Percentiles rank a stretch among this genome's conserved stretches.
Evolutionary conservation across 2,888 invertebrate genomes (phyloP).

Genomic region (Linnaemya tessellans): DNA sequence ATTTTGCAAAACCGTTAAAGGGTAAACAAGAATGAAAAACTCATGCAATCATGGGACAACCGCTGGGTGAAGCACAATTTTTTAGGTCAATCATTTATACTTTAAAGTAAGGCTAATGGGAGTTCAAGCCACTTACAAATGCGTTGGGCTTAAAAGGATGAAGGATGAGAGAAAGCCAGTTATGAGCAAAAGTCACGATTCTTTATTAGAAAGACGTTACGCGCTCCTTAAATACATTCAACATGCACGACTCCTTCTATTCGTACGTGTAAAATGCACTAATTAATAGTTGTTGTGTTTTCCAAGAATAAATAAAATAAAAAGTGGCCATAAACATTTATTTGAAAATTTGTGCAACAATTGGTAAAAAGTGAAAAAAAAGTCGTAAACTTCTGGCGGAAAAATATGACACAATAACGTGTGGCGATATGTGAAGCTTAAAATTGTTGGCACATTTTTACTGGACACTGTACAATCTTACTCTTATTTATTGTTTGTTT

Average conservation of each 20-base stretch:
- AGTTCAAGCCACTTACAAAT: background rate
- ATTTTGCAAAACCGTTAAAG: conserved; percentile 5
- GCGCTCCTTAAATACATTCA: conserved; percentile 3
- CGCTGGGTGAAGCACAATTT: conserved; percentile 27
- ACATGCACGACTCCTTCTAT: conserved; percentile 2
- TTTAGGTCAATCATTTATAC: conserved; percentile 39
- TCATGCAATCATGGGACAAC: conserved; percentile 16
- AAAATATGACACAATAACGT: background rate
- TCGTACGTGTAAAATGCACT: conserved; percentile 16
- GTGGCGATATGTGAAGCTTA: background rate
- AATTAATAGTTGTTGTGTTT: conserved; percentile 50
- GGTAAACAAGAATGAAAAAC: background rate
- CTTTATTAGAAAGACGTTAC: background rate
- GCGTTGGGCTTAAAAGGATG: conserved; percentile 38
- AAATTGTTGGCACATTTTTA: background rate
- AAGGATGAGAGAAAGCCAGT: conserved; percentile 46
- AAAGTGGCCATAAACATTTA: conserved; percentile 32
- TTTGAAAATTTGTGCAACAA: conserved; percentile 10
- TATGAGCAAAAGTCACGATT: conserved; percentile 57
- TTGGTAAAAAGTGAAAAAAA: background rate
- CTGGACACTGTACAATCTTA: background rate
- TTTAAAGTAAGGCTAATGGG: background rate
- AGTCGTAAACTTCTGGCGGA: conserved; percentile 18
- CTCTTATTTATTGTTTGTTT: conserved; percentile 37
- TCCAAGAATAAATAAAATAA: background rate